Evolutionary conservation across 2,888 invertebrate genomes (phyloP), one percentile per base, ranked within the genome.

Genomic region (Eurois occulta): DNA sequence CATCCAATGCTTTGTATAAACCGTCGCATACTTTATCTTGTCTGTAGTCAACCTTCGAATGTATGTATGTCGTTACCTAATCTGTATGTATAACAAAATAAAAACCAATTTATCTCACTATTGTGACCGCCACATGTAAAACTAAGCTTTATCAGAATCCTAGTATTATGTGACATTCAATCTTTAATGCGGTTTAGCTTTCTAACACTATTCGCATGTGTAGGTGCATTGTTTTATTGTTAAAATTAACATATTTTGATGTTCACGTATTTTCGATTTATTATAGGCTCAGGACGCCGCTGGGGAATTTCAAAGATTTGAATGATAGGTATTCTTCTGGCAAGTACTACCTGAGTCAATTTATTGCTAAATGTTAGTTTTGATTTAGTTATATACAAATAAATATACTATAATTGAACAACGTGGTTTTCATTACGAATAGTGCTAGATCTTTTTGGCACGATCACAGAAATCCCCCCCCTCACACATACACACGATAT

Each of bases 301-400:
- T 84, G 93, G 89, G 90, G 93, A 83, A 90, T 93, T 93, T 84
- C 83, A 78, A 92, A 88, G 92, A 90, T 84, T 89, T 87, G 92
- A 89, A 92, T 91, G 94, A 80, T 81, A 91, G 91, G 85, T 91
- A 89, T 90, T 85, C 90, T 92, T 89, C 86, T 93, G 94, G 87
- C 80, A 93, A 94, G 91, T 79, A 87, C 81, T 82, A 87, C 92
- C 95, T 94, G 96, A 91, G 95, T 91, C 87, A 90, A 91, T 95
- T 95, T 95, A 95, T 94, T 92, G 93, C 94, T 95, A 94, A 91
- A 91, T 94, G 90, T 94, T 95, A 94, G 93, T 94, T 93, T 79
- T 92, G 90, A 93, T 93, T 91, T 94, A 94, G 93, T 94, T 95
- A 91, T 95, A 94, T 95, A 94, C 93, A 95, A 93, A 95, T 95